A percentile compares a stretch with the other conserved stretches of the same genome.
Evolutionary conservation across 2,797 vertebrate genomes (phyloP).

Genomic region (Neosalanx taihuensis): DNA sequence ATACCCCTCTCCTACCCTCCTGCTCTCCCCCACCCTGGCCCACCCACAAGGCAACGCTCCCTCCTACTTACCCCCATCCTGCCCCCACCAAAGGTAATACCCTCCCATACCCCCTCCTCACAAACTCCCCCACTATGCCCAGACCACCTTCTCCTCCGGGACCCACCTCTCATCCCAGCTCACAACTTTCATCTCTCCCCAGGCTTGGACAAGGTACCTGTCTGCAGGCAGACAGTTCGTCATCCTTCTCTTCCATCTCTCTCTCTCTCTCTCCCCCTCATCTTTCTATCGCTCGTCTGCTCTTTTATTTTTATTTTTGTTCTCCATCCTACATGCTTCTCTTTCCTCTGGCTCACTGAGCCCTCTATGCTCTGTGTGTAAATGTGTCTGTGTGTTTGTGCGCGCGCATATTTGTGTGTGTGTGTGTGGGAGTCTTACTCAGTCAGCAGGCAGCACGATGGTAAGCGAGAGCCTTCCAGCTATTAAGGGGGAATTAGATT

Average conservation of each 20-base stretch:
- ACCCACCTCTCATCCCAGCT: conserved; percentile 5
- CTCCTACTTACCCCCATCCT: neutral
- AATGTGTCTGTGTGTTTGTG: neutral
- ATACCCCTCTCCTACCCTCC: conserved; percentile 51
- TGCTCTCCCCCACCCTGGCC: neutral
- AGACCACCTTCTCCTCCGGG: neutral
- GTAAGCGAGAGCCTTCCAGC: neutral
- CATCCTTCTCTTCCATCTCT: conserved; percentile 2
- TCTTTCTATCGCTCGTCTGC: neutral
- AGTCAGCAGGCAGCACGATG: neutral
- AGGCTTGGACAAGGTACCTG: neutral
- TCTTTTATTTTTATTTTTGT: neutral
- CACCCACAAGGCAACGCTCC: neutral
- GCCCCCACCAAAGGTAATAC: neutral
- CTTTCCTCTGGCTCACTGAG: neutral
- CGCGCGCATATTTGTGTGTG: neutral
- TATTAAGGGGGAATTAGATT: neutral
- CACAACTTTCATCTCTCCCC: neutral
- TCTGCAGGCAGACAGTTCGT: neutral
- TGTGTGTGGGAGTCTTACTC: neutral
- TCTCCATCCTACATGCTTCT: neutral
- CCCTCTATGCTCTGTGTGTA: neutral
- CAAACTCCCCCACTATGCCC: neutral
- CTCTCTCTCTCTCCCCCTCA: conserved; percentile 14
- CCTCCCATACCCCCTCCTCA: neutral